Conservation (phyloP, 2,113 vertebrate genomes). For the Bubo bubo region DNA sequence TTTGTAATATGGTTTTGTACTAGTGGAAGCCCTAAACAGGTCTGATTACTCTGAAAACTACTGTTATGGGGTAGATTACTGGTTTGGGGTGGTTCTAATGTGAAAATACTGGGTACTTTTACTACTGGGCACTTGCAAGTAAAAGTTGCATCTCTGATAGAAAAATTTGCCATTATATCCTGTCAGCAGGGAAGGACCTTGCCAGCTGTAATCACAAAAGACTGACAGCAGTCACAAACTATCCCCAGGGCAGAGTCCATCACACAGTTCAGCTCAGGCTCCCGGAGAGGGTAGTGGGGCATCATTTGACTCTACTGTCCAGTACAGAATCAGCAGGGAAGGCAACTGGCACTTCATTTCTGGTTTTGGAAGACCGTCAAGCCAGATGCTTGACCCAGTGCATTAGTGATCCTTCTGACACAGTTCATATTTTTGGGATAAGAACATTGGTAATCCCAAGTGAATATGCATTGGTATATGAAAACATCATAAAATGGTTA, state of each 20-base stretch:
- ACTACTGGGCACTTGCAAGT: not conserved
- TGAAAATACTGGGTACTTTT: not conserved
- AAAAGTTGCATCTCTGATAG: not conserved
- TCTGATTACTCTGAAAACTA: not conserved
- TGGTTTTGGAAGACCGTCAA: not conserved
- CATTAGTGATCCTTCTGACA: not conserved
- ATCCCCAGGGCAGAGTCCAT: not conserved
- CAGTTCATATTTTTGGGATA: not conserved
- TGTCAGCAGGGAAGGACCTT: not conserved
- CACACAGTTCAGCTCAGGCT: not conserved
- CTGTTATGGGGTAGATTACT: not conserved
- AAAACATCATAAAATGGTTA: not conserved
- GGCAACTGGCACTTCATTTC: not conserved
- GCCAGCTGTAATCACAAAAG: not conserved
- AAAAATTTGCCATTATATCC: not conserved
- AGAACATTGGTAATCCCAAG: not conserved
- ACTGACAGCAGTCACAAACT: not conserved
- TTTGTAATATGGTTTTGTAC: not conserved
- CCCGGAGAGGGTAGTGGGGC: not conserved
- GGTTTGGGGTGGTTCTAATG: not conserved
- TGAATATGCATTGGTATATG: not conserved
- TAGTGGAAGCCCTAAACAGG: not conserved
- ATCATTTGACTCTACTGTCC: not conserved
- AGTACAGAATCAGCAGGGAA: not conserved
- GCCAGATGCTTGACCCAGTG: not conserved